Conservation (phyloP, 2,797 vertebrate species). For the Melanotaenia nigrans region DNA sequence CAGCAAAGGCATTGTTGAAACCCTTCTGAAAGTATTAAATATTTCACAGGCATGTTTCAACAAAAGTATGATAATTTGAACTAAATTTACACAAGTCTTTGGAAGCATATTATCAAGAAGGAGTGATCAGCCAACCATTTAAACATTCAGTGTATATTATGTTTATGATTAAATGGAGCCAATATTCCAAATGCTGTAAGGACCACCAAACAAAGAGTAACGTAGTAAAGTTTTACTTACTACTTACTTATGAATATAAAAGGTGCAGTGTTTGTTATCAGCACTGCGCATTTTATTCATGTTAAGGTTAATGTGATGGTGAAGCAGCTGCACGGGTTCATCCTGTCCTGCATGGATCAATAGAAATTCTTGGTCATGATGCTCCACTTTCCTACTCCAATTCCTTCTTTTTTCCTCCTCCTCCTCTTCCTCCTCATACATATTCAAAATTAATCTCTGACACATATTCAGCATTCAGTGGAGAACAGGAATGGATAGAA, state of each 20-base stretch:
- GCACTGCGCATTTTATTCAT: slow-evolving; percentile 1
- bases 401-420: slow-evolving; percentile 42
- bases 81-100: background rate
- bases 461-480: slow-evolving; percentile 62
- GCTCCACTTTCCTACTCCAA: slow-evolving; percentile 56
- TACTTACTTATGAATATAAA: background rate
- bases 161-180: too few relatives aligned
- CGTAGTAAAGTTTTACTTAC: background rate
- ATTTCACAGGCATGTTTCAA: background rate
- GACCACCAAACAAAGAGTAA: slow-evolving; percentile 4
- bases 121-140: too few relatives aligned
- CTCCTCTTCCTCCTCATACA: slow-evolving; percentile 58
- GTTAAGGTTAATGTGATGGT: slow-evolving; percentile 41
- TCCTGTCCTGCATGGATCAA: slow-evolving; percentile 40
- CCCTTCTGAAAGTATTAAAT: background rate
- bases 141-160: too few relatives aligned
- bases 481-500: slow-evolving; percentile 35
- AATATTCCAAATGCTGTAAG: too few relatives aligned
- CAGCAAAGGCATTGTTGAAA: background rate
- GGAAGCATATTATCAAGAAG: too few relatives aligned
- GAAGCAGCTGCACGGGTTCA: slow-evolving; percentile 46
- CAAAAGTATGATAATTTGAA: background rate
- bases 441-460: slow-evolving; percentile 72
- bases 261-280: slow-evolving; percentile 2
- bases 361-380: slow-evolving; percentile 47